phyloP scores from a whole-genome alignment of 2,888 invertebrate genomes.

The Drosophila vallismaia region DNA sequence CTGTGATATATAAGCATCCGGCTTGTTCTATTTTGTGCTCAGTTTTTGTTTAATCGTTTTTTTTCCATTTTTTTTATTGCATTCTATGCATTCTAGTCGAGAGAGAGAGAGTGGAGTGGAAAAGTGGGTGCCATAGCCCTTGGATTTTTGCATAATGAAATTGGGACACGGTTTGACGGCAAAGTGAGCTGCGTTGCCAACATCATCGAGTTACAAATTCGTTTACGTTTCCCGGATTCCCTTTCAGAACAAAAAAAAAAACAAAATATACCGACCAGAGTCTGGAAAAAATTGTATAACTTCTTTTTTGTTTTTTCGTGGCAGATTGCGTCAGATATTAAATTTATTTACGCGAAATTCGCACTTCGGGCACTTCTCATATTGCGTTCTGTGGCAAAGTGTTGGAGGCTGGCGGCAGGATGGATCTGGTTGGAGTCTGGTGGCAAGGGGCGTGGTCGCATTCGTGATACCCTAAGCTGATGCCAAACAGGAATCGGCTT shows the following conservation, averaged over 20 bases:
- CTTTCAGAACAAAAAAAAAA: no score
- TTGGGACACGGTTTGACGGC: slow-evolving; percentile 29
- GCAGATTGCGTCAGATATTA: slow-evolving; percentile 73
- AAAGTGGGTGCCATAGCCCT: slow-evolving; percentile 12
- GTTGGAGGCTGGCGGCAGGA: no score
- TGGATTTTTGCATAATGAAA: slow-evolving; percentile 56
- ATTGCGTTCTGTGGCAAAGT: slow-evolving; percentile 15
- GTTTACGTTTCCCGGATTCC: slow-evolving; percentile 41
- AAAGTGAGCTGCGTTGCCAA: slow-evolving; percentile 47
- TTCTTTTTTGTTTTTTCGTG: slow-evolving; percentile 39
- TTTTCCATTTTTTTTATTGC: not conserved
- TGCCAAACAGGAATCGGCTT: slow-evolving; percentile 13
- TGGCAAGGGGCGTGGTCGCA: slow-evolving; percentile 6
- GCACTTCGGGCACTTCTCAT: slow-evolving; percentile 46
- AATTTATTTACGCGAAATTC: slow-evolving; percentile 69
- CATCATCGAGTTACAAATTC: slow-evolving; percentile 64
- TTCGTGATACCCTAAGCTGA: slow-evolving; percentile 16
- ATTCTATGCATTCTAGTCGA: slow-evolving; percentile 26
- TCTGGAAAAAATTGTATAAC: slow-evolving; percentile 2
- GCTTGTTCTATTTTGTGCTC: slow-evolving; percentile 3
- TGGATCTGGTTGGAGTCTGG: not conserved
- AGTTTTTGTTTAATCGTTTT: slow-evolving; percentile 47
- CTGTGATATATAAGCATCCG: slow-evolving; percentile 33
- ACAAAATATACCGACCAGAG: not conserved
- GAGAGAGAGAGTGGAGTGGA: not conserved